Evolutionary conservation across 2,888 invertebrate genomes (phyloP), one percentile per base, ranked within the genome.

Genomic region (Tetanocera ferruginea): DNA sequence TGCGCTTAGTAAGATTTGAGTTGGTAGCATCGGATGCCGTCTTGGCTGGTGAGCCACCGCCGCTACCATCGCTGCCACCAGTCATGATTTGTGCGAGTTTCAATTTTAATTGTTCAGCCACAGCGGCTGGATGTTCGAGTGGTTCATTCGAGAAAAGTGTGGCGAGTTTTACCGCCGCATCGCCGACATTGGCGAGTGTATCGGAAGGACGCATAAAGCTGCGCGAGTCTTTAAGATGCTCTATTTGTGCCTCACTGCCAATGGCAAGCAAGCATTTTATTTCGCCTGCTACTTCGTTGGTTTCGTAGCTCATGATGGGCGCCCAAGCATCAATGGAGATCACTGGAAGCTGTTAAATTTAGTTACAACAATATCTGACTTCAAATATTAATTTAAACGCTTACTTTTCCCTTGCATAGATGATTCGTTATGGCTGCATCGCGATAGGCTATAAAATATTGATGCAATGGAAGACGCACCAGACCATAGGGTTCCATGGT

Each of bases 301-400:
- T 89, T 64, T 89, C 84, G 37, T 91, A 90, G 82, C 90, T 89
- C 2, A 88, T 83, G 73, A 93, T 91, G 9, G 91, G 89, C 64
- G 91, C 90, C 92, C 92, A 93, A 83, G 91, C 91, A 84, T 93
- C 93, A 14, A 91, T 91, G 66, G 92, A 91, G 81, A 93, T 91
- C 11, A 93, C 91, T 28, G 93, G 93, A 81, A 92, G 86, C 92
- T 93, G 73, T 14, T 79, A 23, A 64, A 28, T 9, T 57, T 19
- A 57, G 25, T 14, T 23, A 60, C 5, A 5, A 25, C n/a, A 60
- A 23, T 0, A 9, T 19, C 8, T 49, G 49, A 14, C 49, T 6
- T 43, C 5, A 5, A 37, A 37, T 43, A 43, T 4, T 31, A 43
- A 55, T 55, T 19, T 5, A 23, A 19, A 2, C 2, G 28, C 79